These are phyloP conservation scores for Darevskia mixta DNA, from an alignment of 2,797 vertebrate species.

Conservation along the genomic window DNA sequence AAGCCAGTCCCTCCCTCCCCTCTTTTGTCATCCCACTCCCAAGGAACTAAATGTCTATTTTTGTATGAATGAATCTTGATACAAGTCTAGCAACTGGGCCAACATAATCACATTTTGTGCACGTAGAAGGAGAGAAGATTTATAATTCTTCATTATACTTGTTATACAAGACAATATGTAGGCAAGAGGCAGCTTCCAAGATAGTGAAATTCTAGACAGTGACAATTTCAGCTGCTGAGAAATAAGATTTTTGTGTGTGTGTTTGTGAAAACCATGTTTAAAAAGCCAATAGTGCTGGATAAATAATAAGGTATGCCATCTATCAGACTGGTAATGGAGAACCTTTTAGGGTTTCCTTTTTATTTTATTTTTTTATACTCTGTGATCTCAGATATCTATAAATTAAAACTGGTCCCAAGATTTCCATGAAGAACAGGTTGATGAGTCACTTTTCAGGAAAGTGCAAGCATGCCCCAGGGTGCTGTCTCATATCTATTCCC, in stretches of 20 bases:
- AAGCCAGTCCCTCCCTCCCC: conserved; percentile 40
- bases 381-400: background rate
- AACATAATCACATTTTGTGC: conserved; percentile 66
- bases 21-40: conserved; percentile 60
- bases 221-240: conserved; percentile 19
- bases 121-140: conserved; percentile 61
- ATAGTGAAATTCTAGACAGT: conserved; percentile 39
- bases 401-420: background rate
- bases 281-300: conserved; percentile 22
- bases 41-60: conserved; percentile 59
- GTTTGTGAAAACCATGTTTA: background rate
- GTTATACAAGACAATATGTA: conserved; percentile 36
- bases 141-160: conserved; percentile 30
- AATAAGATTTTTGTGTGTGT: no score
- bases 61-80: conserved; percentile 68
- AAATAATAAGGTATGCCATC: background rate
- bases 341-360: background rate
- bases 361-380: no score
- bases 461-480: background rate
- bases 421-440: background rate
- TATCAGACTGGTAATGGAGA: background rate
- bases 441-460: background rate
- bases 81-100: conserved; percentile 62
- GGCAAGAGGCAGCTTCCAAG: conserved; percentile 41
- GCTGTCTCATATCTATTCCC: background rate